Evolutionary conservation across 2,113 vertebrate genomes (phyloP), one percentile per base, ranked within the genome.

Genomic region (Scomber colias): DNA sequence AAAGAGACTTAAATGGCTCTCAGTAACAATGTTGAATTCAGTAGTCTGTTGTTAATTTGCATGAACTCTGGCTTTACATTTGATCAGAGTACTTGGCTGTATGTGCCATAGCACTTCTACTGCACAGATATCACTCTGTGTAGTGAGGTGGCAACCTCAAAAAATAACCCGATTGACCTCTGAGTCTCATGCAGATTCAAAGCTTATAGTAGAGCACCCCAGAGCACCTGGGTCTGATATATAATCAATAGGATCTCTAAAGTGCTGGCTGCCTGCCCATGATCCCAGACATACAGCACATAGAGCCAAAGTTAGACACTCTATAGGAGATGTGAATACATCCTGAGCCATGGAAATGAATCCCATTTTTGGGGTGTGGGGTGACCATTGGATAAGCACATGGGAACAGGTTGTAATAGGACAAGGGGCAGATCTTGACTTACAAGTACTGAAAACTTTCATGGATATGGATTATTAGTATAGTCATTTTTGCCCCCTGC

Each of bases 161-260:
- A 71, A 89, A 72, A 65, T 73, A 3, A 65, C 69, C 76, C 21
- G 57, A 77, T 68, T 86, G 79, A 89, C 82, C 79, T 45, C 56
- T 83, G 63, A 64, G 68, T 70, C 35, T 75, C 48, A 50, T 81
- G 53, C 46, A 68, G 69, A 89, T 81, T 64, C 44, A 71, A 40
- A 70, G 55, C 30, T 76, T 69, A 75, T 83, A 64, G 66, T 65
- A 74, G 30, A 77, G 78, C 46, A 16, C 40, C 57, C 46, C 57
- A 4, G 55, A 79, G 78, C 59, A 35, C 80, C 31, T 45, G 21
- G 50, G 64, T 30, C 71, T 83, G 64, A 83, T 86, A 60, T 57
- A 19, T 57, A 83, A 85, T 88, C 83, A 66, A 91, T 87, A 63
- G 27, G 62, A 64, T 3, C 21, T 64, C 17, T 56, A 55, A 24